These are phyloP conservation scores for Limnephilus auricula DNA, from an alignment of 2,888 invertebrate genomes.

Conservation along the genomic window DNA sequence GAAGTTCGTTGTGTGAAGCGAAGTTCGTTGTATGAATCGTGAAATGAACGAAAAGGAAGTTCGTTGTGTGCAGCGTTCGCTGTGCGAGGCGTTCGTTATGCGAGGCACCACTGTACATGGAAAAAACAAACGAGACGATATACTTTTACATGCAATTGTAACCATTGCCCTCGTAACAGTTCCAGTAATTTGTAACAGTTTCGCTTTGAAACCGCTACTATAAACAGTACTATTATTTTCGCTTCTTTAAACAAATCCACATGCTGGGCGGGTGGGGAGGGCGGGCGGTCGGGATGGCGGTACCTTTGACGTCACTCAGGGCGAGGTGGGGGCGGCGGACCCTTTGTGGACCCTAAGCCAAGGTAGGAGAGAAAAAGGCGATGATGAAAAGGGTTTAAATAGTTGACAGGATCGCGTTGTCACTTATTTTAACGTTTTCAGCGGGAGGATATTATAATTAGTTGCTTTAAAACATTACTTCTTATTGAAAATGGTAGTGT, in stretches of 20 bases:
- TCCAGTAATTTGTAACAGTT: not conserved
- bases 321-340: not conserved
- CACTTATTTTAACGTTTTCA: not conserved
- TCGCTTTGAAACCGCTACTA: not conserved
- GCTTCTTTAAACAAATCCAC: conserved; percentile 32
- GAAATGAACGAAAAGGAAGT: too few relatives aligned
- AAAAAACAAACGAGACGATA: too few relatives aligned
- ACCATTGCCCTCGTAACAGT: not conserved
- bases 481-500: not conserved
- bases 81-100: too few relatives aligned
- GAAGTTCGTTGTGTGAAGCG: too few relatives aligned
- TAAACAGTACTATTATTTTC: not conserved
- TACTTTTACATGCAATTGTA: not conserved
- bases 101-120: too few relatives aligned
- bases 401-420: conserved; percentile 20
- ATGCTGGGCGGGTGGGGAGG: not conserved
- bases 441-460: not conserved
- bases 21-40: too few relatives aligned
- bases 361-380: conserved; percentile 10
- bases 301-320: conserved; percentile 30
- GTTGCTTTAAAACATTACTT: not conserved
- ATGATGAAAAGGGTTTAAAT: conserved; percentile 28
- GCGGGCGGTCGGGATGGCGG: not conserved
- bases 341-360: conserved; percentile 26
- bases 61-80: too few relatives aligned